Conservation (phyloP, 2,797 vertebrate species). For the Megaceryle alcyon region DNA sequence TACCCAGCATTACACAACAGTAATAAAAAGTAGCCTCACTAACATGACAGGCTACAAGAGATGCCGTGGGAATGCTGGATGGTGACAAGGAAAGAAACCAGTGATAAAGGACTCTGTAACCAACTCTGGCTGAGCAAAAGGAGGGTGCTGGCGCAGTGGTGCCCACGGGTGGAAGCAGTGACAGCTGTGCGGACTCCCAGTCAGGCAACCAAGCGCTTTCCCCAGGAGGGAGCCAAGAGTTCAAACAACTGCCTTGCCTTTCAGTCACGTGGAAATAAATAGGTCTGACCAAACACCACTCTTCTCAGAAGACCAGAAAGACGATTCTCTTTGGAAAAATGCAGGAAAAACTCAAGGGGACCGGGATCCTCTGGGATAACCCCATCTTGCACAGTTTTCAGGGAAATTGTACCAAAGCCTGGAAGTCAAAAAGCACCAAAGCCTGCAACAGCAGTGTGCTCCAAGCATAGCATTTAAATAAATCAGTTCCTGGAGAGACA, state of each 20-base stretch:
- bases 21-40: background rate
- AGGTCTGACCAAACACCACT: background rate
- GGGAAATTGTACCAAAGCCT: background rate
- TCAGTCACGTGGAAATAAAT: background rate
- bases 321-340: background rate
- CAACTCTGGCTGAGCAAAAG: background rate
- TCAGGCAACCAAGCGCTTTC: background rate
- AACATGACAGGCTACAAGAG: background rate
- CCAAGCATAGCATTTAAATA: slow-evolving; percentile 54
- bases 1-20: background rate
- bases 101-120: background rate
- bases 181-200: background rate
- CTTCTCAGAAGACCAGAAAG: background rate
- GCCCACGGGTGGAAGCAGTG: background rate
- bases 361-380: background rate
- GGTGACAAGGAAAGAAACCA: background rate
- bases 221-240: background rate
- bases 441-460: background rate
- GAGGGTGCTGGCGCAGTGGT: background rate
- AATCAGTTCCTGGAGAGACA: slow-evolving; percentile 49
- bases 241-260: background rate
- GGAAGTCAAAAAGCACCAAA: background rate
- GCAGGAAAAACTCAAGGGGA: background rate
- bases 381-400: background rate
- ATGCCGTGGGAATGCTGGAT: background rate